phyloP scores from a whole-genome alignment of 2,113 vertebrate genomes.

The Tragulus kanchil region DNA sequence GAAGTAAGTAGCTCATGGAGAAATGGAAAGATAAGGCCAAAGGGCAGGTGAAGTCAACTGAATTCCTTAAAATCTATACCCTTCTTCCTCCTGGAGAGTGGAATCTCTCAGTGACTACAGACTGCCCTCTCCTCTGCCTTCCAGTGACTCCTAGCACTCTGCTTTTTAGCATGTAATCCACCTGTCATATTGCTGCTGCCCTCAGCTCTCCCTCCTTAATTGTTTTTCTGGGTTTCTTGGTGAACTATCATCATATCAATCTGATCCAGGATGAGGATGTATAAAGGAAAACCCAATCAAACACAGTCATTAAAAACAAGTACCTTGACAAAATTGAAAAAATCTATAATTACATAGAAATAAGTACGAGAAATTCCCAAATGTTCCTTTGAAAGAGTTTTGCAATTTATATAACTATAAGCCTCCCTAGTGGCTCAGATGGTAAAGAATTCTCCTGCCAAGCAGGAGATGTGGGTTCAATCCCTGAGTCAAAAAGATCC shows the following conservation, averaged over 20 bases:
- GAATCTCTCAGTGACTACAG: background rate
- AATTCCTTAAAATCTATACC: constrained; percentile 46
- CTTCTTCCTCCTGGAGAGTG: background rate
- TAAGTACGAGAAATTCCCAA: background rate
- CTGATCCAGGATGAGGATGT: background rate
- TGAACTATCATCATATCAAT: background rate
- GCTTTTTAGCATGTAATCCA: background rate
- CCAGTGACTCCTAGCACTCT: background rate
- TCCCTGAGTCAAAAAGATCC: background rate
- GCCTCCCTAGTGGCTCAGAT: background rate
- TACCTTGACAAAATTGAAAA: background rate
- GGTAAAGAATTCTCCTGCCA: background rate
- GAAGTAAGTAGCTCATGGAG: constrained; percentile 37
- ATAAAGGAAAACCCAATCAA: background rate
- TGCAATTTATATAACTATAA: background rate
- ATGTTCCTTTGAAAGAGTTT: background rate
- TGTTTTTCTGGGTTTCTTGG: background rate
- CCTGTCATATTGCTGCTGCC: background rate
- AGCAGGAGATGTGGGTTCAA: background rate
- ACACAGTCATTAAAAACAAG: constrained; percentile 21
- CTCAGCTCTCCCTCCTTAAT: background rate
- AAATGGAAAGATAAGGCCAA: constrained; percentile 45
- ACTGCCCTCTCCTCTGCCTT: background rate
- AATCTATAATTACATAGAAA: background rate
- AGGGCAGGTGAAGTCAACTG: background rate